A percentile compares a stretch with the other conserved stretches of the same genome.
phyloP scores from a whole-genome alignment of 2,797 vertebrate species.

The Chelon labrosus region DNA sequence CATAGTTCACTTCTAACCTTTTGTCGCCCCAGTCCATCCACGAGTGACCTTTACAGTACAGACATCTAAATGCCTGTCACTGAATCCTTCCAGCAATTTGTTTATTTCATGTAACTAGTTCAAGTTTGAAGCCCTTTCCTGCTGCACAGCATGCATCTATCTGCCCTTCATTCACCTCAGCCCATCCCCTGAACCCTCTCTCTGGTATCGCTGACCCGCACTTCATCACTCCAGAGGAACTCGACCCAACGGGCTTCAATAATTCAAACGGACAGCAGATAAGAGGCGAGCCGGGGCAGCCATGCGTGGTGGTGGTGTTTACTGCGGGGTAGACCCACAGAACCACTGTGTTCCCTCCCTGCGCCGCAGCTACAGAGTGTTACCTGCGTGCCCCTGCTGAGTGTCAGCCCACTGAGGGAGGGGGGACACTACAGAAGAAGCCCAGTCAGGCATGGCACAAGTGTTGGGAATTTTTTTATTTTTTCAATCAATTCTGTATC shows the following conservation, averaged over 20 bases:
- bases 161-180: conserved; percentile 33
- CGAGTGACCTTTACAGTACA: neutral
- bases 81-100: neutral
- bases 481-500: neutral
- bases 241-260: conserved; percentile 77
- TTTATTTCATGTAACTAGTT: neutral
- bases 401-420: conserved; percentile 2
- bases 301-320: conserved; percentile 51
- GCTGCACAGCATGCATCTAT: conserved; percentile 2
- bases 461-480: neutral
- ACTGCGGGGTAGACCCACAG: conserved; percentile 38
- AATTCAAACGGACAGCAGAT: conserved; percentile 76
- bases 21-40: neutral
- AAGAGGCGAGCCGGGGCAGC: conserved; percentile 54
- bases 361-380: conserved; percentile 7
- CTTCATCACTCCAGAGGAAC: conserved; percentile 65
- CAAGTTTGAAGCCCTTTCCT: conserved; percentile 2
- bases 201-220: conserved; percentile 43
- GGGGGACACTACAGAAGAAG: conserved; percentile 4
- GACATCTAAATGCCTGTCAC: neutral
- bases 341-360: conserved; percentile 6
- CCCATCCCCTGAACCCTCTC: conserved; percentile 23
- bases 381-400: conserved; percentile 41
- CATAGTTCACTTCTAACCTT: neutral
- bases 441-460: conserved; percentile 10